A percentile compares a stretch with the other conserved stretches of the same genome.
Conservation (phyloP, 2,113 vertebrate species). For the Machaerirhynchus nigripectus region DNA sequence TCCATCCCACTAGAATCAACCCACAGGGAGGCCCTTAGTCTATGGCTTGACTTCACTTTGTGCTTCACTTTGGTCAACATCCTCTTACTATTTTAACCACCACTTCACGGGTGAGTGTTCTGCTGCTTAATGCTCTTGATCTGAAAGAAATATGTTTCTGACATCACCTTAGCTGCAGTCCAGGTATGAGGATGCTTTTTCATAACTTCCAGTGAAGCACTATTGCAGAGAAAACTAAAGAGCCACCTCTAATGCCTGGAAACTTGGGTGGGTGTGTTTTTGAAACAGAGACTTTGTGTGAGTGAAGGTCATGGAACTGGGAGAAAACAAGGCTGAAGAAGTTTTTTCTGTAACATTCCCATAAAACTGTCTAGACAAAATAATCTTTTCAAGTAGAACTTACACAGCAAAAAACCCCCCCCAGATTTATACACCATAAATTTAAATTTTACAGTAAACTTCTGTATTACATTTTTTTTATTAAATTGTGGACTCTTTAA, state of each 20-base stretch:
- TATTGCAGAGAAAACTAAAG: background rate
- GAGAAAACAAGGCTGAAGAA: background rate
- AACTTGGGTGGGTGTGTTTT: background rate
- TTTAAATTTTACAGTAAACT: slow-evolving; percentile 7
- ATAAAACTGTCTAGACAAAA: background rate
- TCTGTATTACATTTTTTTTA: slow-evolving; percentile 23
- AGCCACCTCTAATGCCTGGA: background rate
- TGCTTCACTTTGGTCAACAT: background rate
- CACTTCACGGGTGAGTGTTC: background rate
- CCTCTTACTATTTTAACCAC: background rate
- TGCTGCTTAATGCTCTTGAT: background rate
- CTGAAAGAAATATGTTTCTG: background rate
- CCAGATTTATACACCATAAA: background rate
- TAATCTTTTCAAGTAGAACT: background rate
- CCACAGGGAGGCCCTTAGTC: background rate
- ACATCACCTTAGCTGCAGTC: background rate
- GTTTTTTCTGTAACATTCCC: background rate
- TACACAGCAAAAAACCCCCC: background rate
- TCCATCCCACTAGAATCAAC: background rate
- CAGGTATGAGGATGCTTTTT: background rate
- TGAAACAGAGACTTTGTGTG: background rate
- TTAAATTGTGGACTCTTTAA: slow-evolving; percentile 17
- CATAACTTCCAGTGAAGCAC: background rate
- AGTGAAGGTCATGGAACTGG: background rate
- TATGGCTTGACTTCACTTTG: background rate